These are phyloP conservation scores for Apantesis nais DNA, from an alignment of 2,888 invertebrate genomes.

Conservation along the genomic window DNA sequence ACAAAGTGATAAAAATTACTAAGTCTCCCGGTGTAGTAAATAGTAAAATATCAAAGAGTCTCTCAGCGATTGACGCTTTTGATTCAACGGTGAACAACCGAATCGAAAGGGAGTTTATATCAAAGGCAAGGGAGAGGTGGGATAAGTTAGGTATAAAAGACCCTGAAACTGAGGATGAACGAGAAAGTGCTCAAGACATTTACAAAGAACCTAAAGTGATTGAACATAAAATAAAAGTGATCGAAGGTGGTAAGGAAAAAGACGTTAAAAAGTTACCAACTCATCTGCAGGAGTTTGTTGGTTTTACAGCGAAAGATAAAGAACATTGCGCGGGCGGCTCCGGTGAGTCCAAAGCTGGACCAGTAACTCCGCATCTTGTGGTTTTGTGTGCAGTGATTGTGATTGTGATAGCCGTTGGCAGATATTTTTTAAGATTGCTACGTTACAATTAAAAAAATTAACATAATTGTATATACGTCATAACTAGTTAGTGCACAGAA, in stretches of 20 bases:
- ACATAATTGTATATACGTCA: slow-evolving; percentile 35
- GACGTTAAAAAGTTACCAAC: slow-evolving; percentile 89
- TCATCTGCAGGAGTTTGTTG: slow-evolving; percentile 92
- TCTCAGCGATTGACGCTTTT: slow-evolving; percentile 66
- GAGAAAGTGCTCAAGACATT: slow-evolving; percentile 64
- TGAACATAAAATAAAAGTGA: slow-evolving; percentile 86
- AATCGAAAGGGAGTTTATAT: slow-evolving; percentile 92
- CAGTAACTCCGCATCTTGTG: slow-evolving; percentile 80
- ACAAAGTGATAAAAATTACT: slow-evolving; percentile 92
- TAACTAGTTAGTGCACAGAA: slow-evolving; percentile 55
- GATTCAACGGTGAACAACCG: slow-evolving; percentile 79
- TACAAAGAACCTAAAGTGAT: slow-evolving; percentile 76
- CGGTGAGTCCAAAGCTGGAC: slow-evolving; percentile 76
- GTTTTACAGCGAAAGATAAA: slow-evolving; percentile 84
- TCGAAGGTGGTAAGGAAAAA: slow-evolving; percentile 87
- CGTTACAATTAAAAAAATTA: slow-evolving; percentile 68
- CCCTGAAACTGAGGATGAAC: slow-evolving; percentile 87
- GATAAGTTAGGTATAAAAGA: slow-evolving; percentile 89
- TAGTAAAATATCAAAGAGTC: slow-evolving; percentile 69
- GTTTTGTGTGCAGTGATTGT: slow-evolving; percentile 81
- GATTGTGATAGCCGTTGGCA: slow-evolving; percentile 76
- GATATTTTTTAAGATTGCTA: slow-evolving; percentile 71
- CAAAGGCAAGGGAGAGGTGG: slow-evolving; percentile 90
- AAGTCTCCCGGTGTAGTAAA: slow-evolving; percentile 71
- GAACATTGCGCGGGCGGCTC: slow-evolving; percentile 83